Base-by-base conservation (phyloP, 2,888 invertebrate species). In the Tetranychus piercei region DNA sequence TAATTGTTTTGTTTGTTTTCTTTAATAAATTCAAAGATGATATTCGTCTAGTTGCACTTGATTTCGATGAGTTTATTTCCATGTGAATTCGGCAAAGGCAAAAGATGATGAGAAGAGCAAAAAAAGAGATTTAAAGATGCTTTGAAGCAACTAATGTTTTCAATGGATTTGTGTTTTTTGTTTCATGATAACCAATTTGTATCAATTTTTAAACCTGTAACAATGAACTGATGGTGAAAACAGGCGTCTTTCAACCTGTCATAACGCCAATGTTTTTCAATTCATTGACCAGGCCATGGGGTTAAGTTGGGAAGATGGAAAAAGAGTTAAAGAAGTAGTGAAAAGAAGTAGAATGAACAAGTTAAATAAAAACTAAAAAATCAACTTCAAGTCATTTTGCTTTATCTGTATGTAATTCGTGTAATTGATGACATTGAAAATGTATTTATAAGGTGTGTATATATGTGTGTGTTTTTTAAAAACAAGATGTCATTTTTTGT, bases 1-100 rank as follows among this genome's bases (percentile, higher is more conserved):
- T 34, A 34, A 34, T 34, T 34, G 34, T 55, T 55, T 15, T 55
- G 1, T 45, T 45, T 11, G 8, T 45, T 45, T 15, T 15, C 9
- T 15, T 55, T 55, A 55, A 55, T 55, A 55, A 55, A 55, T 55
- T 55, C 34, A 15, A 55, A 15, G 55, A 55, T 55, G 55, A 55
- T 55, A 55, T 55, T 55, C 55, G 55, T 55, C 55, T 55, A 55
- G 55, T 55, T 55, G 55, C 55, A 55, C 55, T 55, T 55, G 55
- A 55, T 55, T 55, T 55, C 55, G 55, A 55, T 55, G 55, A 55
- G 55, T 55, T 34, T 34, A 34, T 34, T 55, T 55, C 55, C 55
- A 55, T 55, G 55, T 15, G 55, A 55, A 55, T 55, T 55, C 55
- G 55, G 55, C 55, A 55, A 55, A 55, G 55, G 55, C 55, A 55